Percentiles rank a stretch among this genome's conserved stretches.
Evolutionary conservation across 2,888 invertebrate genomes (phyloP).

Genomic region (Acrocera orbiculus): DNA sequence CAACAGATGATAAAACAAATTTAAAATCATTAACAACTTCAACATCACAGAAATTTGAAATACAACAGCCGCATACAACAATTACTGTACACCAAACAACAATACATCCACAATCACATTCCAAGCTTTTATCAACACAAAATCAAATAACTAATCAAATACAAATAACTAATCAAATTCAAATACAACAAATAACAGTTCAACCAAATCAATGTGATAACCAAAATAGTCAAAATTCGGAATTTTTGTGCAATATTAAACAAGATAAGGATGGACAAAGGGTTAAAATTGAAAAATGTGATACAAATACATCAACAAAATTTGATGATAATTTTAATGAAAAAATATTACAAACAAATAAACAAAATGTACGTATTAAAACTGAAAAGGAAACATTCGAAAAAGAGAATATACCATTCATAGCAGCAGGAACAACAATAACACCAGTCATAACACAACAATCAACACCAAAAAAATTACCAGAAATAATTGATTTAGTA

Average conservation of each 20-base stretch:
- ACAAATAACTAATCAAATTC: constrained; percentile 14
- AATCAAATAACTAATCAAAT: constrained; percentile 12
- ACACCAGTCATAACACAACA: constrained; percentile 10
- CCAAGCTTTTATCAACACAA: constrained; percentile 6
- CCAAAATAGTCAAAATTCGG: neutral
- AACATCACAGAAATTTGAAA: constrained; percentile 12
- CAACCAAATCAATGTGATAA: constrained; percentile 7
- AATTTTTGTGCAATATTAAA: constrained; percentile 11
- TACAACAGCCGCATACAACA: constrained; percentile 14
- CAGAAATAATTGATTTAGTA: constrained; percentile 13
- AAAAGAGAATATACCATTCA: constrained; percentile 14
- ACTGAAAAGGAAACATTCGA: constrained; percentile 10
- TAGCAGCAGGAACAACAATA: constrained; percentile 12
- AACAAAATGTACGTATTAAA: constrained; percentile 10
- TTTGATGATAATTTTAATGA: no score
- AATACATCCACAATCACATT: constrained; percentile 12
- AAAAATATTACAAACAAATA: no score
- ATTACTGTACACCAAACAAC: constrained; percentile 15
- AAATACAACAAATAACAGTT: constrained; percentile 15
- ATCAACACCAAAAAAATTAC: constrained; percentile 2
- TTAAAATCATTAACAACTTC: constrained; percentile 2
- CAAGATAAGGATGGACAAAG: constrained; percentile 12
- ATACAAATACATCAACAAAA: constrained; percentile 3
- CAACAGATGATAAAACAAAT: constrained; percentile 1
- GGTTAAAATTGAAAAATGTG: constrained; percentile 12